Conservation (phyloP, 2,888 invertebrate genomes). For the Platerodrilus igneus region DNA sequence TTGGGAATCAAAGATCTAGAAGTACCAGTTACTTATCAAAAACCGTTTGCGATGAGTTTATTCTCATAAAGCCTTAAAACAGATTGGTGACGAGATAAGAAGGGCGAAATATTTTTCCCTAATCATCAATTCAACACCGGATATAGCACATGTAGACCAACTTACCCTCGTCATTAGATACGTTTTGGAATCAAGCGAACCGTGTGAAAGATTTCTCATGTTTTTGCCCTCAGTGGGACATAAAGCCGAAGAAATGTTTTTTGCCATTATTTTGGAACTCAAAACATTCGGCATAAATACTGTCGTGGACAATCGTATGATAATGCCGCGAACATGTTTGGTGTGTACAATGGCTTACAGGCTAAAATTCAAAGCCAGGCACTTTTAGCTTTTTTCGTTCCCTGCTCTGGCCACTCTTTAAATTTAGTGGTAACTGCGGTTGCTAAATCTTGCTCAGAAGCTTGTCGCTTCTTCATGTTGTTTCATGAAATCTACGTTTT, state of each 20-base stretch:
- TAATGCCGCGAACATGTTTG: conserved; percentile 34
- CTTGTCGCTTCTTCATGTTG: no score
- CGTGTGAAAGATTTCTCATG: conserved; percentile 18
- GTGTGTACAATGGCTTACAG: no score
- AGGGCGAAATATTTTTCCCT: neutral
- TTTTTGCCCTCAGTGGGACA: conserved; percentile 6
- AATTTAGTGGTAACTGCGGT: conserved; percentile 25
- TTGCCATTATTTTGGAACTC: conserved; percentile 17
- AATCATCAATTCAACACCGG: no score
- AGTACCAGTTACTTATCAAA: conserved; percentile 32
- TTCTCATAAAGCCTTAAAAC: conserved; percentile 26
- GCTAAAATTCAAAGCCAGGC: conserved; percentile 14
- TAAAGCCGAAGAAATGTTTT: conserved; percentile 19
- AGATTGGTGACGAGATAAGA: neutral
- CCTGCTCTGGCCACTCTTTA: conserved; percentile 28
- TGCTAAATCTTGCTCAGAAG: no score
- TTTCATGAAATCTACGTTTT: conserved; percentile 13
- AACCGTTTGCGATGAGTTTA: conserved; percentile 36
- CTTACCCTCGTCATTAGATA: conserved; percentile 13
- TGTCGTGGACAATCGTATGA: conserved; percentile 33
- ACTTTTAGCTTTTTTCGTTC: conserved; percentile 22
- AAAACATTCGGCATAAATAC: no score
- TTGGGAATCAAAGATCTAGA: conserved; percentile 33
- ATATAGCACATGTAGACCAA: neutral
- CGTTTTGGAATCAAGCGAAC: conserved; percentile 11